Conservation (phyloP, 2,113 vertebrate genomes). For the Gobiocypris rarus region DNA sequence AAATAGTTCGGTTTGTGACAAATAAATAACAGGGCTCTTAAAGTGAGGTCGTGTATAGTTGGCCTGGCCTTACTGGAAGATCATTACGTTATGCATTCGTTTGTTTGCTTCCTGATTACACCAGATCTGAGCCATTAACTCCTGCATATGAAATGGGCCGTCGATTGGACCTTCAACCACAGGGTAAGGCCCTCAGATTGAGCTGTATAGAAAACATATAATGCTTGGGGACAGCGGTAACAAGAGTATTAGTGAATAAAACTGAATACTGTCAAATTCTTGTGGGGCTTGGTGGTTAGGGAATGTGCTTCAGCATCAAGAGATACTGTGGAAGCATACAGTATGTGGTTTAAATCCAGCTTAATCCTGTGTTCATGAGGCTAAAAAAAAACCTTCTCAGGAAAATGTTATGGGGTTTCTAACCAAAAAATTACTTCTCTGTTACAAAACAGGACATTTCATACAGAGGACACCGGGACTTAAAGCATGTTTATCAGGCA, state of each 20-base stretch:
- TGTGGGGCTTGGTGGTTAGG: too few species aligned
- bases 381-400: too few species aligned
- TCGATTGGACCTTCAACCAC: constrained; percentile 10
- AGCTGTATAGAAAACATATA: neutral
- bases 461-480: too few species aligned
- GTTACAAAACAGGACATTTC: too few species aligned
- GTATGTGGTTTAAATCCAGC: neutral
- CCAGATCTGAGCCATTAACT: constrained; percentile 61
- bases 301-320: neutral
- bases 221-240: neutral
- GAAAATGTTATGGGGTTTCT: too few species aligned
- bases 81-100: constrained; percentile 49
- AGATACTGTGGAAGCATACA: neutral
- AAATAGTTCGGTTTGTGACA: constrained; percentile 52
- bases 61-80: constrained; percentile 61
- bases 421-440: too few species aligned
- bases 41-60: constrained; percentile 34
- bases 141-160: constrained; percentile 47
- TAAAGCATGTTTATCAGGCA: too few species aligned
- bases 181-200: neutral
- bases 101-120: constrained; percentile 60
- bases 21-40: constrained; percentile 51
- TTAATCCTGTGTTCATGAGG: too few species aligned
- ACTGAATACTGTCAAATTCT: neutral
- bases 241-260: neutral